Conservation (phyloP, 2,113 vertebrate genomes). For the Poeciliopsis turrubarensis region DNA sequence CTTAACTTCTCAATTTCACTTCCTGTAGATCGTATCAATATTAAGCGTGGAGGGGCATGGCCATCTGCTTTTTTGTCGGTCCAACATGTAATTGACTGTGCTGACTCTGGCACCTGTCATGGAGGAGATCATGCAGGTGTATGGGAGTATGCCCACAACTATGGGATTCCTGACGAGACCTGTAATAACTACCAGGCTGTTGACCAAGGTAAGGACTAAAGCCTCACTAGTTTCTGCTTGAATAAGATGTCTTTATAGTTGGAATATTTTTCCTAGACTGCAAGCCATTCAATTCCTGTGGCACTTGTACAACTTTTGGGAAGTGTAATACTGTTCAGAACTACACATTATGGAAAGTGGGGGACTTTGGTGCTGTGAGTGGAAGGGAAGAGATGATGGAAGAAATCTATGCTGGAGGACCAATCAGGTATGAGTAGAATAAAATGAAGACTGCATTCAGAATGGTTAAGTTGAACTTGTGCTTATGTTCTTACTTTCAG, state of each 20-base stretch:
- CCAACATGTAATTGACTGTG: slow-evolving; percentile 89
- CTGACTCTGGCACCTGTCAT: slow-evolving; percentile 80
- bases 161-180: slow-evolving; percentile 92
- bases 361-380: slow-evolving; percentile 40
- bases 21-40: slow-evolving; percentile 88
- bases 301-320: slow-evolving; percentile 80
- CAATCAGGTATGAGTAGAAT: slow-evolving; percentile 38
- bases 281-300: slow-evolving; percentile 86
- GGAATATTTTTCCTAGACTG: slow-evolving; percentile 75
- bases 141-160: slow-evolving; percentile 84
- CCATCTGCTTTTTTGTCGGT: slow-evolving; percentile 90
- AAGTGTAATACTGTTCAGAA: slow-evolving; percentile 35
- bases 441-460: not conserved
- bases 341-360: slow-evolving; percentile 59
- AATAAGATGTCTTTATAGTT: not conserved
- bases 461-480: not conserved
- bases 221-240: not conserved
- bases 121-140: slow-evolving; percentile 86
- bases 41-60: slow-evolving; percentile 86
- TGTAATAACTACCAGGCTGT: slow-evolving; percentile 95
- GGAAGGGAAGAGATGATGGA: slow-evolving; percentile 51
- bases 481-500: slow-evolving; percentile 55
- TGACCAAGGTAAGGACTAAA: slow-evolving; percentile 82
- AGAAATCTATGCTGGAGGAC: slow-evolving; percentile 48
- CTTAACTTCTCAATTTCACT: not conserved